Evolutionary conservation across 2,888 invertebrate genomes (phyloP).

Genomic region (Pantelozetes paolii): DNA sequence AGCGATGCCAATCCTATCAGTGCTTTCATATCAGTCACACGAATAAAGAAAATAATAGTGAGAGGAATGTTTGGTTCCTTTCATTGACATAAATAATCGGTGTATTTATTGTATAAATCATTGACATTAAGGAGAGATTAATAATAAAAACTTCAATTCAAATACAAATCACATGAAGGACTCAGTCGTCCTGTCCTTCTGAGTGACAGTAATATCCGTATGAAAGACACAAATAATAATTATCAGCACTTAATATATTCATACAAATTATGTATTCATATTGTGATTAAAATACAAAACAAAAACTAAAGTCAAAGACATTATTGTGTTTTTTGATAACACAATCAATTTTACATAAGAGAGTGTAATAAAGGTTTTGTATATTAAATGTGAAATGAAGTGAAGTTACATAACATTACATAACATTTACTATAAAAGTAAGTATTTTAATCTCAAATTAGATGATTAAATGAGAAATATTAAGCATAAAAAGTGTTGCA

Average conservation of each 20-base stretch:
- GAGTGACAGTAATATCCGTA: too few relatives aligned
- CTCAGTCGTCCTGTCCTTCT: too few relatives aligned
- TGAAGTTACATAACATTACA: too few relatives aligned
- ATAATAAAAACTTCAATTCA: not conserved
- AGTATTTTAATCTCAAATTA: slow-evolving; percentile 16
- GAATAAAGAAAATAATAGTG: not conserved
- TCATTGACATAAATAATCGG: not conserved
- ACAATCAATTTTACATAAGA: not conserved
- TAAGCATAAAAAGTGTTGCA: not conserved
- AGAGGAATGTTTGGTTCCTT: not conserved
- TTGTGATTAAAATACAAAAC: not conserved
- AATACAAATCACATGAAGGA: too few relatives aligned
- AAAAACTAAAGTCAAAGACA: not conserved
- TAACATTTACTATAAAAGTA: not conserved
- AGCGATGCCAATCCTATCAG: slow-evolving; percentile 4
- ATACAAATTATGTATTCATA: not conserved
- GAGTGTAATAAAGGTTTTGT: not conserved
- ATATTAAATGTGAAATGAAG: not conserved
- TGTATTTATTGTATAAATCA: not conserved
- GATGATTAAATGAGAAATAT: slow-evolving; percentile 30
- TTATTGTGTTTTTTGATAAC: not conserved
- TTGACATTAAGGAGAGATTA: not conserved
- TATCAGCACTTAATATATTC: not conserved
- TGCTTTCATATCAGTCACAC: slow-evolving; percentile 19
- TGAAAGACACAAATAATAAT: too few relatives aligned